These are phyloP conservation scores for Myotis pilosus DNA, from an alignment of 2,797 vertebrate genomes.

Conservation along the genomic window DNA sequence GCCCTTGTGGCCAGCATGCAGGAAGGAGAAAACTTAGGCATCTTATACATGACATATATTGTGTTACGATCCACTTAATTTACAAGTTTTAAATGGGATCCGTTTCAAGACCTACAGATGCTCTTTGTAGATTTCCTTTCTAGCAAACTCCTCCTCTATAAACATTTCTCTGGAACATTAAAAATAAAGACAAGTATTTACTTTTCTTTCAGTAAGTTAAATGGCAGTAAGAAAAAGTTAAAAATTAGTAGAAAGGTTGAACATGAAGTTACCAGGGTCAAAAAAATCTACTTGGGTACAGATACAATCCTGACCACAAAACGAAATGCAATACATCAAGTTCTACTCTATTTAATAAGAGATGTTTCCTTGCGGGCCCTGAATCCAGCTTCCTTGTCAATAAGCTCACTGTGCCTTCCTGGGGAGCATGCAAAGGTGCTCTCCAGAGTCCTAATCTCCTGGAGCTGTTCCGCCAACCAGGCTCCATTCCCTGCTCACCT, in stretches of 20 bases:
- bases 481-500: background rate
- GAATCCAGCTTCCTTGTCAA: background rate
- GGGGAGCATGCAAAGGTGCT: background rate
- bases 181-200: conserved; percentile 24
- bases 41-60: background rate
- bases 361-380: background rate
- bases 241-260: background rate
- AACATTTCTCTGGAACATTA: conserved; percentile 7
- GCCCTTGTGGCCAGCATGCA: background rate
- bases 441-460: background rate
- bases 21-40: background rate
- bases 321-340: background rate
- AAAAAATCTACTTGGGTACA: background rate
- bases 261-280: background rate
- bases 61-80: background rate
- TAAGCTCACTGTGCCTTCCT: background rate
- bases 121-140: background rate
- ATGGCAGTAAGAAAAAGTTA: background rate
- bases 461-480: background rate
- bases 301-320: background rate
- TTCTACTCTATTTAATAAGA: background rate
- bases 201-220: conserved; percentile 21
- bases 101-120: background rate
- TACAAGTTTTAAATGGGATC: background rate
- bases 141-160: background rate